Base-by-base conservation (phyloP, 2,888 invertebrate genomes). In the Lumbricus terrestris region DNA sequence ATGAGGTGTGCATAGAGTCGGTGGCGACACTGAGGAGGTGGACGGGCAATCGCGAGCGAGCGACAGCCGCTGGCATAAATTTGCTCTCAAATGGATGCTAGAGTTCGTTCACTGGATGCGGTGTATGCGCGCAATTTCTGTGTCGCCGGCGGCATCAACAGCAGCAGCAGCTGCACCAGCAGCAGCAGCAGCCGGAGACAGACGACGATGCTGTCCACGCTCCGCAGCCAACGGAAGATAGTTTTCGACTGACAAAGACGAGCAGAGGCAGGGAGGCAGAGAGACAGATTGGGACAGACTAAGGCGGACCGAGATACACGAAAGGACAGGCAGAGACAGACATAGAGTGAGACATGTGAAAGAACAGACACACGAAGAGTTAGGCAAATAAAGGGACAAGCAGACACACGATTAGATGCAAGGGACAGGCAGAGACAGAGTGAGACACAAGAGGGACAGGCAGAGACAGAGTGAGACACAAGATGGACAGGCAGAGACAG, bases 91-190 rank as follows among this genome's bases (percentile, higher is more conserved):
- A 29, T 69, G 29, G 69, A 47, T 47, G 47, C 47, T 47, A 47
- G 18, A n/a, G 29, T 69, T 69, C 69, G 69, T 69, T 69, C n/a
- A 11, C 29, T 13, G 69, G 69, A 29, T 69, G 69, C n/a, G 69
- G 69, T n/a, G n/a, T 69, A 69, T 69, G 69, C 69, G 69, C 69
- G n/a, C 69, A n/a, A 69, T 69, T 69, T 69, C 69, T 69, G 69
- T 69, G 69, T n/a, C 69, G n/a, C n/a, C 69, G 23, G n/a, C n/a
- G n/a, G n/a, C n/a, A n/a, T n/a, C n/a, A n/a, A n/a, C n/a, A n/a
- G n/a, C n/a, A n/a, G n/a, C n/a, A n/a, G n/a, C n/a, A 40, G 40
- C 40, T 11, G 6, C 40, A 40, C 6, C 40, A 40, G 40, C 40
- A 40, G 29, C 69, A 69, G 69, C 69, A 69, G 69, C 69, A 69